A percentile compares a stretch with the other conserved stretches of the same genome.
Conservation (phyloP, 2,888 invertebrate genomes). For the Amphipyra tragopoginis region DNA sequence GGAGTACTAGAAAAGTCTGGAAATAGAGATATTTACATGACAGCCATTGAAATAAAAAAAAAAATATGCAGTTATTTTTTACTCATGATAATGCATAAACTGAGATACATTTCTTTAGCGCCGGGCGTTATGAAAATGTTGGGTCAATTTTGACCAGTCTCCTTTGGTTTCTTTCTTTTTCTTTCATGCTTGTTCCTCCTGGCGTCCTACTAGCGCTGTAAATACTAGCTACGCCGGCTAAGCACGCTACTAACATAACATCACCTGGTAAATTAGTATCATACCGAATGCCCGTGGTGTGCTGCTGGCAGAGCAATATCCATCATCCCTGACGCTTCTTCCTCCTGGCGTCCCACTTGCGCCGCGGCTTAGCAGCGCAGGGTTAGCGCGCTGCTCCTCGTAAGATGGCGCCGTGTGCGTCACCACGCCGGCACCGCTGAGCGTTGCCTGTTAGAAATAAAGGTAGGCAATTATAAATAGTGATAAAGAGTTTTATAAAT, state of each 20-base stretch:
- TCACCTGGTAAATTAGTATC: neutral
- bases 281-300: slow-evolving; percentile 91
- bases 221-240: slow-evolving; percentile 64
- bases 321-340: slow-evolving; percentile 90
- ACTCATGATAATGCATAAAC: too few relatives aligned
- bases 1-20: too few relatives aligned
- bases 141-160: too few relatives aligned
- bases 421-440: slow-evolving; percentile 75
- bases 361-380: slow-evolving; percentile 79
- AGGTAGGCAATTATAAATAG: neutral
- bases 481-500: too few relatives aligned
- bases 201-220: neutral
- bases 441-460: slow-evolving; percentile 71
- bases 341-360: slow-evolving; percentile 82
- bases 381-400: slow-evolving; percentile 85
- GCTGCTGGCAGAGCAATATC: slow-evolving; percentile 92
- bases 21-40: too few relatives aligned
- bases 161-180: too few relatives aligned
- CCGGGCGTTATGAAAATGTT: too few relatives aligned
- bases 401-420: slow-evolving; percentile 86
- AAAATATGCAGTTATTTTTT: too few relatives aligned
- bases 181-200: slow-evolving; percentile 61
- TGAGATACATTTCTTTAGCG: too few relatives aligned
- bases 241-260: too few relatives aligned
- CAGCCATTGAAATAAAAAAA: too few relatives aligned